A percentile compares a stretch with the other conserved stretches of the same genome.
Conservation (phyloP, 2,797 vertebrate genomes). For the Threskiornis aethiopicus region DNA sequence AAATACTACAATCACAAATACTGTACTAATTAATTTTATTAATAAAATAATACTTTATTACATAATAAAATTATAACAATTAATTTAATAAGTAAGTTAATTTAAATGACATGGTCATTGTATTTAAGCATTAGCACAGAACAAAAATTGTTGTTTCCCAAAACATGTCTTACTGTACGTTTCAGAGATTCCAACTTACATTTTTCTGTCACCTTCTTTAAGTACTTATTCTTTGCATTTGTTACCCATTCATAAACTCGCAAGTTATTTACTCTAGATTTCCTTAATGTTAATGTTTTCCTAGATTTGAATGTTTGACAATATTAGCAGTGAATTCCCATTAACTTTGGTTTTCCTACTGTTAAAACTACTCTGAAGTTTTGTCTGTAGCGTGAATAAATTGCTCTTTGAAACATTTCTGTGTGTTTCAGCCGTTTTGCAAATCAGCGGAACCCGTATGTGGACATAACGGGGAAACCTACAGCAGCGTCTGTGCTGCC, state of each 20-base stretch:
- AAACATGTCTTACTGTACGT: background rate
- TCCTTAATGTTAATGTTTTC: background rate
- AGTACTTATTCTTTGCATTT: background rate
- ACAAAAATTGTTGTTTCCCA: background rate
- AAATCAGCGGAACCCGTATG: slow-evolving; percentile 81
- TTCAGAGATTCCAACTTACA: background rate
- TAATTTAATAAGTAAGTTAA: background rate
- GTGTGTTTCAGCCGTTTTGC: slow-evolving; percentile 81
- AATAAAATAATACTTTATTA: background rate
- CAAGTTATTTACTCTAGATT: background rate
- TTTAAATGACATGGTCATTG: background rate
- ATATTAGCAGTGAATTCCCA: accelerated
- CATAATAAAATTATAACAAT: background rate
- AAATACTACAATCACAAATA: background rate
- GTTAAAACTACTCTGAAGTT: accelerated
- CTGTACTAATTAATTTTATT: background rate
- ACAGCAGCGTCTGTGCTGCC: slow-evolving; percentile 87
- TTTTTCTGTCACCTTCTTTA: background rate
- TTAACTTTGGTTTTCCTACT: accelerated
- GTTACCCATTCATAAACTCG: background rate
- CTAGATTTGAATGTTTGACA: background rate
- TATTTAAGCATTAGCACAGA: background rate
- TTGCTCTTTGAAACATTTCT: background rate
- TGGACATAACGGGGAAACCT: slow-evolving; percentile 91
- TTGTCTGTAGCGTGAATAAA: accelerated